Base-by-base conservation (phyloP, 2,113 vertebrate genomes). In the Hylia prasina region DNA sequence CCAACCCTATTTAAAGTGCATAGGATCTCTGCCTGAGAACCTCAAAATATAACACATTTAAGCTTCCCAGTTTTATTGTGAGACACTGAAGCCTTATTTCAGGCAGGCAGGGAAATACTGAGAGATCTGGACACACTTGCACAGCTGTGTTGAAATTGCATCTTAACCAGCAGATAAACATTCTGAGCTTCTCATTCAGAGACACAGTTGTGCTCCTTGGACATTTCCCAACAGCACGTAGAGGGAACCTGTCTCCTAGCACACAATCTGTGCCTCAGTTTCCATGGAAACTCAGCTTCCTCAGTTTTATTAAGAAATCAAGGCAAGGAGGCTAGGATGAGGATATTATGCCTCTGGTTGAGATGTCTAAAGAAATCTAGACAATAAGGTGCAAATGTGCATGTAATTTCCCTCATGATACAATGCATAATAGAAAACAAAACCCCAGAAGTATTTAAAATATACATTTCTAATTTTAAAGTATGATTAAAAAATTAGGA, bases 181-280 rank as follows among this genome's bases (percentile, higher is more conserved):
- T 54, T 89, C 84, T 60, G 78, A 97, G 79, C 42, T 70, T 72
- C 72, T 66, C 76, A n/a, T 77, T 93, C 86, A 56, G 63, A 63
- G 92, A 39, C 82, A 92, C 71, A 89, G 71, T 89, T 81, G 82
- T 92, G 88, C 70, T 89, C 63, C 71, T 86, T 95, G 94, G 94
- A 93, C 76, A 44, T 37, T n/a, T 83, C 94, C 91, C 94, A 97
- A 47, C 14, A 77, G 60, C 50, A 77, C 27, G 5, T 58, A 83
- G 35, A 90, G 35, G 64, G 64, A 96, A 90, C 93, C 82, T 90
- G 68, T 71, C 89, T 96, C 82, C 76, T 54, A 78, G 90, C 68
- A 44, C 56, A 92, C 82, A 92, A 25, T 81, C 86, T 93, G 91
- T 94, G 96, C 94, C 95, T 97, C 95, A 95, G 96, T 97, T 97